Evolutionary conservation across 2,888 invertebrate genomes (phyloP).

Genomic region (Amblyjoppa proteus): DNA sequence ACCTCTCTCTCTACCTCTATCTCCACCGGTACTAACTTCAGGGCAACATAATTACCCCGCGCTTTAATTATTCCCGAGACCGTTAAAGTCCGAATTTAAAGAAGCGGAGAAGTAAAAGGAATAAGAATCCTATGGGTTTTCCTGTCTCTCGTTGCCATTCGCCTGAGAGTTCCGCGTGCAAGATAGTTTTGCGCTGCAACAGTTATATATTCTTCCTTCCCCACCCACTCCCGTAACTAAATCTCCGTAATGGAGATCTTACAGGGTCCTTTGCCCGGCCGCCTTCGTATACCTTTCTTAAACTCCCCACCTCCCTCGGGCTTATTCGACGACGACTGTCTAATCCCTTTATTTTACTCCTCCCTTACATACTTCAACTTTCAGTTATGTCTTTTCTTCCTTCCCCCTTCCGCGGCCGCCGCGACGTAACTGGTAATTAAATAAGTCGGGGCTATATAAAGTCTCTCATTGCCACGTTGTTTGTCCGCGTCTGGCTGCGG

Average conservation of each 20-base stretch:
- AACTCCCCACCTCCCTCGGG: not conserved
- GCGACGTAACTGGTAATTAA: constrained; percentile 67
- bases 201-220: constrained; percentile 23
- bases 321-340: constrained; percentile 41
- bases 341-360: constrained; percentile 50
- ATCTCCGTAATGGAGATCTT: constrained; percentile 51
- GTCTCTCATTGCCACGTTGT: constrained; percentile 58
- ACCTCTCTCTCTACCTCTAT: not conserved
- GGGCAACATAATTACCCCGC: constrained; percentile 40
- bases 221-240: constrained; percentile 30
- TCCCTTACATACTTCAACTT: constrained; percentile 26
- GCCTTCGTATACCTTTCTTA: constrained; percentile 33
- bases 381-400: constrained; percentile 21
- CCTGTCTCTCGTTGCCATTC: constrained; percentile 22
- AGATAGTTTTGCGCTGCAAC: constrained; percentile 30
- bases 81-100: constrained; percentile 45
- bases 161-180: constrained; percentile 18
- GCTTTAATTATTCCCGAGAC: constrained; percentile 45
- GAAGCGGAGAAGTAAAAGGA: constrained; percentile 23
- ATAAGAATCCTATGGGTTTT: constrained; percentile 35
- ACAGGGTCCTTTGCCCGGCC: constrained; percentile 32
- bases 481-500: constrained; percentile 24
- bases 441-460: constrained; percentile 65
- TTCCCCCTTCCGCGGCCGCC: constrained; percentile 31
- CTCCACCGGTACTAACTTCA: constrained; percentile 22